Conservation (phyloP, 2,888 invertebrate genomes). For the Brachynemurus nebulosus region DNA sequence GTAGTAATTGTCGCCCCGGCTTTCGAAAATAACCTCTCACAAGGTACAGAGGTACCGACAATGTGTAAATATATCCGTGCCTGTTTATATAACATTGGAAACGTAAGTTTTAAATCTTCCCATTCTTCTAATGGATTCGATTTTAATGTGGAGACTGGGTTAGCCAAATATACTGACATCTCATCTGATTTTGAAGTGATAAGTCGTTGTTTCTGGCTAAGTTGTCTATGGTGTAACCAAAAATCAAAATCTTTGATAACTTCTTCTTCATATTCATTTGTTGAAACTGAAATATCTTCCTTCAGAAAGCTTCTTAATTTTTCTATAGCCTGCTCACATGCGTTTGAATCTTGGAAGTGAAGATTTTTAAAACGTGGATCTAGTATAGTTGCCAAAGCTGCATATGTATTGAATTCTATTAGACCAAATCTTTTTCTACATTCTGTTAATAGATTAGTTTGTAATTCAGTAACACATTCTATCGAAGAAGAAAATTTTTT, state of each 20-base stretch:
- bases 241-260: slow-evolving; percentile 16
- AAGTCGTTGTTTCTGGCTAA: slow-evolving; percentile 13
- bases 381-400: slow-evolving; percentile 18
- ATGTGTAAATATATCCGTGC: slow-evolving; percentile 2
- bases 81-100: slow-evolving; percentile 17
- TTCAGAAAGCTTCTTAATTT: slow-evolving; percentile 4
- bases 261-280: slow-evolving; percentile 21
- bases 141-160: slow-evolving; percentile 12
- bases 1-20: slow-evolving; percentile 5
- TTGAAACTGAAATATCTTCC: slow-evolving; percentile 4
- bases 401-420: slow-evolving; percentile 21
- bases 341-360: slow-evolving; percentile 21
- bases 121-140: slow-evolving; percentile 12
- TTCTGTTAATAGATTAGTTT: slow-evolving; percentile 17
- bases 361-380: slow-evolving; percentile 22
- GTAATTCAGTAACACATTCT: slow-evolving; percentile 7
- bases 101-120: slow-evolving; percentile 11
- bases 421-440: slow-evolving; percentile 20
- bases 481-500: slow-evolving; percentile 17
- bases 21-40: slow-evolving; percentile 2
- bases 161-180: slow-evolving; percentile 12
- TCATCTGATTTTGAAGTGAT: slow-evolving; percentile 10
- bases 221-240: slow-evolving; percentile 14
- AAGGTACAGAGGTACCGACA: slow-evolving; percentile 2
- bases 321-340: slow-evolving; percentile 19